Conservation (phyloP, 2,888 invertebrate genomes). For the Polia nebulosa region DNA sequence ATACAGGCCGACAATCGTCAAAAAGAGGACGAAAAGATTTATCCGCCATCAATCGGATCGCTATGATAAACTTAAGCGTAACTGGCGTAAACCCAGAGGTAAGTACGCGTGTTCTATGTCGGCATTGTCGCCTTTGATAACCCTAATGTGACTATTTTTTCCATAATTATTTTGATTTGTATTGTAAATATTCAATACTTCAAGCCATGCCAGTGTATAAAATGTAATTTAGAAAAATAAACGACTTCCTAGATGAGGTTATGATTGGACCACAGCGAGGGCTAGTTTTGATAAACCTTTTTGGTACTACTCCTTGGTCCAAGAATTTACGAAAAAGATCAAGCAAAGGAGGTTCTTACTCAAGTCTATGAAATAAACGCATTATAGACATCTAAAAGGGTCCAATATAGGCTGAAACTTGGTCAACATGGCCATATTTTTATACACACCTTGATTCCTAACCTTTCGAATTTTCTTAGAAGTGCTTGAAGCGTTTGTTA, state of each 20-base stretch:
- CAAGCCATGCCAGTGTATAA: background rate
- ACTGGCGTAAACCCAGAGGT: slow-evolving; percentile 99
- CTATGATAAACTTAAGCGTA: slow-evolving; percentile 98
- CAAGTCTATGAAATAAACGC: background rate
- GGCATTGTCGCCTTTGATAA: slow-evolving; percentile 39
- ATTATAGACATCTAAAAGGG: background rate
- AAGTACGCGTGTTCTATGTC: slow-evolving; percentile 66
- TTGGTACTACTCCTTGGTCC: background rate
- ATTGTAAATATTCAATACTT: background rate
- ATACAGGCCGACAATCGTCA: slow-evolving; percentile 97
- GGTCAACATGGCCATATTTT: slow-evolving; percentile 42
- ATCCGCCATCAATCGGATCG: slow-evolving; percentile 99
- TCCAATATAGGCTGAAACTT: background rate
- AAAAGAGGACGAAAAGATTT: slow-evolving; percentile 99
- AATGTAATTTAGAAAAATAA: background rate
- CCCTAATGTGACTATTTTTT: slow-evolving; percentile 44
- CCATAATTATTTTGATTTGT: background rate
- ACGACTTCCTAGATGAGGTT: slow-evolving; percentile 35
- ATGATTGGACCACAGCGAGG: slow-evolving; percentile 22
- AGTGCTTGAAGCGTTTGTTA: background rate
- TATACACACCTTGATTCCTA: slow-evolving; percentile 37
- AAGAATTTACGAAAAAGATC: background rate
- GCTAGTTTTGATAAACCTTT: background rate
- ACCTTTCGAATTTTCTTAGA: slow-evolving; percentile 1
- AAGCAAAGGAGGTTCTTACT: background rate